A percentile compares a stretch with the other conserved stretches of the same genome.
Conservation (phyloP, 2,797 vertebrate species). For the Anniella stebbinsi region DNA sequence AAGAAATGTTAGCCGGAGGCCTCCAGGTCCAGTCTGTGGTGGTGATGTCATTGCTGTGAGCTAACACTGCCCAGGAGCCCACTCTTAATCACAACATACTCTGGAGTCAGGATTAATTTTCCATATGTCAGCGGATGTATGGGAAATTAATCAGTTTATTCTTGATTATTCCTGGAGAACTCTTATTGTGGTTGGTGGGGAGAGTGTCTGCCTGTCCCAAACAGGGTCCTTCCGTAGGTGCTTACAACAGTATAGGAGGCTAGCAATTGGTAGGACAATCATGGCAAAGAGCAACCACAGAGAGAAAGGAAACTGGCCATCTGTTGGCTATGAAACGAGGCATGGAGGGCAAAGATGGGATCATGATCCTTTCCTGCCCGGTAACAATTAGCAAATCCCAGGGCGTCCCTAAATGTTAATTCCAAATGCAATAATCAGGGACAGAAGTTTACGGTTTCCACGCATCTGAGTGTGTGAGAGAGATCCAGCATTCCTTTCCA, state of each 20-base stretch:
- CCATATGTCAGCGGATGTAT: background rate
- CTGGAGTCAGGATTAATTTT: background rate
- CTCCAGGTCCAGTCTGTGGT: background rate
- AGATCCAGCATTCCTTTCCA: slow-evolving; percentile 29
- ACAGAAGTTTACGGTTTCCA: background rate
- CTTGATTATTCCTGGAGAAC: background rate
- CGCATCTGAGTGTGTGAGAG: background rate
- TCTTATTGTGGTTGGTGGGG: no score
- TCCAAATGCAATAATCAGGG: slow-evolving; percentile 33
- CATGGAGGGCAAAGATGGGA: background rate
- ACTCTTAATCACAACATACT: background rate
- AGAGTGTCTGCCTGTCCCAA: background rate
- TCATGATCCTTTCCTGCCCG: background rate
- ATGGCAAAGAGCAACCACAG: background rate
- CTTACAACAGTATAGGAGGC: background rate
- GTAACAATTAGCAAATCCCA: slow-evolving; percentile 8
- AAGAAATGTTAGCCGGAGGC: no score
- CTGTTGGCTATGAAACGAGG: slow-evolving; percentile 1
- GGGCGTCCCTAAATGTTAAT: slow-evolving; percentile 15
- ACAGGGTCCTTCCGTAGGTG: background rate
- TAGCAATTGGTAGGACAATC: background rate
- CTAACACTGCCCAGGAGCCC: background rate
- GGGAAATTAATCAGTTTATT: background rate
- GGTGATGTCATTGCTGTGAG: background rate
- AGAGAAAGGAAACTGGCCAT: background rate